Percentiles rank a stretch among this genome's conserved stretches.
Evolutionary conservation across 2,113 vertebrate genomes (phyloP).

Genomic region (Apteryx mantelli): DNA sequence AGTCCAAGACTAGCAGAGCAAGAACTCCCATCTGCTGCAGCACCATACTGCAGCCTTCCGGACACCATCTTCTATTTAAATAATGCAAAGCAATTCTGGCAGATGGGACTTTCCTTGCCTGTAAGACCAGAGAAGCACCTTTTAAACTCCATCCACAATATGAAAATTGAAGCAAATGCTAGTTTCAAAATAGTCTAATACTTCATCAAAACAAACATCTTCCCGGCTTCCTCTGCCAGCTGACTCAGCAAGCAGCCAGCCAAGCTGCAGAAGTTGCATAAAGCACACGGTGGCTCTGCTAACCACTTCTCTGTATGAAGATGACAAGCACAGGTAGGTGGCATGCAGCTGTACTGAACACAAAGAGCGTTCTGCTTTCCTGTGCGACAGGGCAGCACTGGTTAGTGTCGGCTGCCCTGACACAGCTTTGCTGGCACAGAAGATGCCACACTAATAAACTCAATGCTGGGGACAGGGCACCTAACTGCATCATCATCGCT

Average conservation of each 20-base stretch:
- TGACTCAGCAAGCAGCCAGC: slow-evolving; percentile 59
- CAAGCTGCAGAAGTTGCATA: neutral
- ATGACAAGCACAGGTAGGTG: neutral
- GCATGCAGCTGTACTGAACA: neutral
- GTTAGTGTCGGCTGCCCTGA: neutral
- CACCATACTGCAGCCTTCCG: neutral
- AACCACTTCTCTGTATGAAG: neutral
- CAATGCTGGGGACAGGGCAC: neutral
- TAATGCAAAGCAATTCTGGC: neutral
- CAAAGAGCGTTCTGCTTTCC: neutral
- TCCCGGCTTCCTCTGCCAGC: slow-evolving; percentile 49
- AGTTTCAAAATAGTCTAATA: neutral
- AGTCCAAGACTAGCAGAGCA: neutral
- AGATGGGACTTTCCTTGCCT: neutral
- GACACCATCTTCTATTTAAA: neutral
- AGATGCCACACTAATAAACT: neutral
- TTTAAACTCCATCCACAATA: slow-evolving; percentile 10
- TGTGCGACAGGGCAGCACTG: neutral
- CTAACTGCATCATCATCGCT: neutral
- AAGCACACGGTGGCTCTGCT: neutral
- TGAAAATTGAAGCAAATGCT: neutral
- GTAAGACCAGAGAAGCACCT: slow-evolving; percentile 17
- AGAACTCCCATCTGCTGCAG: slow-evolving; percentile 9
- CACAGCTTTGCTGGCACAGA: neutral
- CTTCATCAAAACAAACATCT: slow-evolving; percentile 42